Evolutionary conservation across 2,797 vertebrate genomes (phyloP).

Genomic region (Enteromius argenteus): DNA sequence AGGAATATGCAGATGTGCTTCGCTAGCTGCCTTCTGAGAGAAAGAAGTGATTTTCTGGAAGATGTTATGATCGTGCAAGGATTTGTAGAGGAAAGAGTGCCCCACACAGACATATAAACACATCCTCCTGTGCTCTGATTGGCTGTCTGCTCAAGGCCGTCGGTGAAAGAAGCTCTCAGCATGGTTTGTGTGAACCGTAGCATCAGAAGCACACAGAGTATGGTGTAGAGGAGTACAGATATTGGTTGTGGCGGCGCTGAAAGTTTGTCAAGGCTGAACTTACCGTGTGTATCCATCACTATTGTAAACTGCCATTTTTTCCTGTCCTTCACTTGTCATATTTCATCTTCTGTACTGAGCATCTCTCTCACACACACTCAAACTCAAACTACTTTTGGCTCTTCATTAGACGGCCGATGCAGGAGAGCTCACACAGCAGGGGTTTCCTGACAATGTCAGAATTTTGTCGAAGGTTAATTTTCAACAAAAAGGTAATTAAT

Average conservation of each 20-base stretch:
- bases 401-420: neutral
- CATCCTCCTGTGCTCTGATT: neutral
- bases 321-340: neutral
- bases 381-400: neutral
- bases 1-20: too few relatives aligned
- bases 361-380: neutral
- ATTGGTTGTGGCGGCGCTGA: neutral
- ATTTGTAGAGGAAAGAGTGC: neutral
- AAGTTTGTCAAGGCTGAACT: neutral
- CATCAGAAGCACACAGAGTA: neutral
- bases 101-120: slow-evolving; percentile 18
- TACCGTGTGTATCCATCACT: neutral
- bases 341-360: neutral
- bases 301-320: neutral
- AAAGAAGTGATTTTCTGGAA: neutral
- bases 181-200: neutral
- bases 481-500: neutral
- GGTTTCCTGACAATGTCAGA: neutral
- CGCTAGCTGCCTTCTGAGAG: neutral
- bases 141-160: neutral
- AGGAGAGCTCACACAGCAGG: neutral
- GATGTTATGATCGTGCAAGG: neutral
- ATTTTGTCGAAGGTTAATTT: neutral
- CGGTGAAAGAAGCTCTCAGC: neutral
- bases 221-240: neutral